Evolutionary conservation across 1,140 invertebrate genomes (phyloP), one percentile per base, ranked within the genome.

Genomic region (Dufourea novaeangliae): DNA sequence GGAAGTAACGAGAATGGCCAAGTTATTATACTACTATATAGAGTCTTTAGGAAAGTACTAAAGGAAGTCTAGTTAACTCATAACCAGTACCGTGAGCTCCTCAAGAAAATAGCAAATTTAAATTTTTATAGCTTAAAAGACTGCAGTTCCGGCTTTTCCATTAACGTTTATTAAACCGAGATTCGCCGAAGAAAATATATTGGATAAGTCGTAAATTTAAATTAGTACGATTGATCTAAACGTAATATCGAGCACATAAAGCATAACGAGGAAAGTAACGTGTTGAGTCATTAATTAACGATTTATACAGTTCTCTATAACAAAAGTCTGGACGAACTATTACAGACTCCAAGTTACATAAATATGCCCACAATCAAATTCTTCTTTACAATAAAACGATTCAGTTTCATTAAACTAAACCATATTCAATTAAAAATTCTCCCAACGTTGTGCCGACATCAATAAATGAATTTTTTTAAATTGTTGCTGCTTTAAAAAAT

Each of bases 51-150:
- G 27, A 12, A 12, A 50, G 27, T 20, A n/a, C 64, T 12, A 20
- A 34, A 52, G 64, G 11, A 68, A 68, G 32, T 68, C n/a, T 12
- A 68, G 20, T 54, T 39, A 25, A 39, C 32, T 54, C 32, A 8
- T 68, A 68, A 68, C 50, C 14, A 11, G 32, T n/a, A 54, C 25
- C 50, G n/a, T 12, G n/a, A 32, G 5, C 34, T 56, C 37, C 27
- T 50, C 66, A 25, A 22, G 46, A 25, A 41, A 57, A 57, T 41
- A n/a, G 17, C 54, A 11, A 56, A 69, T 37, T 69, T 44, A 69
- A 44, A 69, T 69, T 69, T 57, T 69, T 57, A 54, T 54, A 37
- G 22, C 50, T 10, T 25, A 34, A 14, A 29, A 22, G 8, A 8
- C 32, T 25, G 12, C 50, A 7, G 34, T 34, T 25, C 5, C n/a